A percentile compares a stretch with the other conserved stretches of the same genome.
phyloP scores from a whole-genome alignment of 1,140 invertebrate species.

The Reticulitermes speratus region DNA sequence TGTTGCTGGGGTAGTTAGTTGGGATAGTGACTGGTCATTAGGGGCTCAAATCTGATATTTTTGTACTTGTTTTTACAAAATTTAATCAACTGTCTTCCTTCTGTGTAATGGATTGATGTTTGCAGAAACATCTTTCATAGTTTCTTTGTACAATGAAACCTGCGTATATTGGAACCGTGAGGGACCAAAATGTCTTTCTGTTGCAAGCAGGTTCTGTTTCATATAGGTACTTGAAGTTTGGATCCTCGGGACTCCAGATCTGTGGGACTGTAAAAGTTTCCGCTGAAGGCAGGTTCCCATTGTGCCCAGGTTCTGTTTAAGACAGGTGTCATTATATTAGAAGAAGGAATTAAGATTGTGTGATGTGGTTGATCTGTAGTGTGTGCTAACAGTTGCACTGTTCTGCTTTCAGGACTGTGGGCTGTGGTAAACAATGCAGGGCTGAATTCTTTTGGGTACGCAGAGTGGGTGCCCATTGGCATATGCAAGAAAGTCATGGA shows the following conservation, averaged over 20 bases:
- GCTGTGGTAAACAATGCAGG: constrained; percentile 35
- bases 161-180: no score
- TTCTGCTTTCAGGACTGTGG: constrained; percentile 30
- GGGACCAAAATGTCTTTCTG: no score
- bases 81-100: background rate
- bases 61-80: background rate
- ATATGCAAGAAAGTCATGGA: constrained; percentile 39
- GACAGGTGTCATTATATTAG: background rate
- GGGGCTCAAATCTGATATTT: background rate
- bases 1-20: background rate
- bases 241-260: background rate
- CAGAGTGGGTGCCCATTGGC: constrained; percentile 46
- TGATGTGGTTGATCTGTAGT: background rate
- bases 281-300: background rate
- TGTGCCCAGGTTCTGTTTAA: no score
- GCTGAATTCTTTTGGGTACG: constrained; percentile 49
- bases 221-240: background rate
- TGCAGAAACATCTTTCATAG: background rate
- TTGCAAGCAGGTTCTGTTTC: background rate
- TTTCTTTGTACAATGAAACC: no score
- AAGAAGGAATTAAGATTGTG: background rate
- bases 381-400: background rate
- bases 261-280: background rate
- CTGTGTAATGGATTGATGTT: background rate
- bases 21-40: background rate